Evolutionary conservation across 2,113 vertebrate species (phyloP).

Genomic region (Buteo buteo): DNA sequence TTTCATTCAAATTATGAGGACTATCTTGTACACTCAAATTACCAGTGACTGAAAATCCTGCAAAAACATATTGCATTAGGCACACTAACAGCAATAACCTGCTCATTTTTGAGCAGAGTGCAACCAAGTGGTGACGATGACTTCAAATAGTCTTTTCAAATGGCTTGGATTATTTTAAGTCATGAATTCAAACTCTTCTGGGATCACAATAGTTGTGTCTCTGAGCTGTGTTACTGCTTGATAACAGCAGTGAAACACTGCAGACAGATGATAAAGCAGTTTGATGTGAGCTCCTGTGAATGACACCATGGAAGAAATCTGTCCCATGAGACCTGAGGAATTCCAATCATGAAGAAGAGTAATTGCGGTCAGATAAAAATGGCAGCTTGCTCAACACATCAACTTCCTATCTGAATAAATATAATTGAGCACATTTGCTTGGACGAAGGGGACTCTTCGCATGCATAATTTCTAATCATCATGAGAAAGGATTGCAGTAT

Average conservation of each 20-base stretch:
- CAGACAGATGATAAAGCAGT: slow-evolving; percentile 37
- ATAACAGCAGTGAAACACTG: slow-evolving; percentile 39
- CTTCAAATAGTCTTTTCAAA: slow-evolving; percentile 15
- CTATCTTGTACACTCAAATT: not conserved
- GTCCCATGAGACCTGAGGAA: slow-evolving; percentile 12
- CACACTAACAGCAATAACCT: not conserved
- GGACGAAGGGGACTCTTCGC: not conserved
- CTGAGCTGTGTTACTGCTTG: slow-evolving; percentile 22
- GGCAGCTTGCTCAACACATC: not conserved
- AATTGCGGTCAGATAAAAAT: slow-evolving; percentile 19
- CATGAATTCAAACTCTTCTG: slow-evolving; percentile 24
- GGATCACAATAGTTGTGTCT: not conserved
- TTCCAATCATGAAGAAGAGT: slow-evolving; percentile 24
- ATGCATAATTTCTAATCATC: not conserved
- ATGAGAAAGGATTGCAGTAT: not conserved
- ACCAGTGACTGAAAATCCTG: not conserved
- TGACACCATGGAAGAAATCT: slow-evolving; percentile 20
- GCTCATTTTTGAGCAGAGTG: not conserved
- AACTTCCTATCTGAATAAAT: not conserved
- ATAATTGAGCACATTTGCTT: slow-evolving; percentile 20
- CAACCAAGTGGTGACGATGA: not conserved
- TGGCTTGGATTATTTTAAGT: slow-evolving; percentile 12
- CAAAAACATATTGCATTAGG: not conserved
- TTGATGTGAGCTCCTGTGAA: slow-evolving; percentile 29
- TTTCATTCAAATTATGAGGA: not conserved